Base-by-base conservation (phyloP, 2,113 vertebrate genomes). In the Rhabdomys dilectus region DNA sequence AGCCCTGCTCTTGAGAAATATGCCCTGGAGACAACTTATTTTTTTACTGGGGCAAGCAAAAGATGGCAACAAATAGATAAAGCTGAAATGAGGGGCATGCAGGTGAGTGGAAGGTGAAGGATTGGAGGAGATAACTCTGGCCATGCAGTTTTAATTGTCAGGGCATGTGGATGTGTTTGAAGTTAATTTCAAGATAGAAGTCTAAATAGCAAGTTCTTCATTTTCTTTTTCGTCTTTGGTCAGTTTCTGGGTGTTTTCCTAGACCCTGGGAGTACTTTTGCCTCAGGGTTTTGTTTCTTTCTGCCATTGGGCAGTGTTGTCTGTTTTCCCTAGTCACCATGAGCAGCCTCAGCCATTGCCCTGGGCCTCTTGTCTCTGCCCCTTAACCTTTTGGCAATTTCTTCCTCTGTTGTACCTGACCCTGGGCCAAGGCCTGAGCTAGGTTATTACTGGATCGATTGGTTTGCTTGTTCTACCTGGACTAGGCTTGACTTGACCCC, bases 151-250 rank as follows among this genome's bases (percentile, higher is more conserved):
- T 53, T 76, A 24, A 22, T 70, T 92, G 48, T 88, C 70, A 42
- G 36, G 75, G 51, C n/a, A n/a, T 39, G 11, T 21, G 16, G 62
- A 13, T 24, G 53, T n/a, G 0, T 78, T 88, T 42, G 68, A 91
- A 73, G 64, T 94, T 36, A 95, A 60, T 72, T 91, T 58, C 81
- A 53, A 81, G 34, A n/a, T n/a, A 72, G 53, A 66, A 76, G 26
- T 9, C 26, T 82, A 45, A 24, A 64, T 24, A 56, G 7, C 21
- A 17, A 73, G 5, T 24, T 17, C n/a, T 42, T 87, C 87, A 45
- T 76, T 73, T 73, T 62, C 11, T 58, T 22, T 62, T 48, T 95
- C 7, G 31, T 34, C 56, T 91, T 31, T 86, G 16, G 73, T 36
- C 42, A 39, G 31, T 29, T 4, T 42, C 29, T 5, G 15, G 70